Base-by-base conservation (phyloP, 2,113 vertebrate species). In the Patagioenas fasciata region DNA sequence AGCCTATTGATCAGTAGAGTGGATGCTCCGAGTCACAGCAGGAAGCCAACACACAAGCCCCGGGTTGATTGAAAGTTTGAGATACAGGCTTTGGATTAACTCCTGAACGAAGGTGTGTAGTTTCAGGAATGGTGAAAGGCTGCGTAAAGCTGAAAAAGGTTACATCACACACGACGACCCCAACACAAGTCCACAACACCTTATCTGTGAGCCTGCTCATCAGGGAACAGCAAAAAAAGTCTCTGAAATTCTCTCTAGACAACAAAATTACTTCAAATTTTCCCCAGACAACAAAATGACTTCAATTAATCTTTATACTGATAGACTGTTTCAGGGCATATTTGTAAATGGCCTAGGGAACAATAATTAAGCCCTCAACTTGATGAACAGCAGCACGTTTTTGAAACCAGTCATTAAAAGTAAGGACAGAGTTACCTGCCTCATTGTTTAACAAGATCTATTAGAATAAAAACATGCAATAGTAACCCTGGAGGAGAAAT, bases 331-430 rank as follows among this genome's bases (percentile, higher is more conserved):
- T 75, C 75, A 88, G 57, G 85, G 56, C 26, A 86, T 94, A 91
- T 95, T 95, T 93, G 73, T 80, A 67, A 97, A 89, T 92, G 89
- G 91, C 85, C 90, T 61, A 84, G 74, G 90, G 92, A 97, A 95
- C 71, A 71, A 95, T 94, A 97, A 98, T 97, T 97, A 91, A 97
- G 94, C 95, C 95, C 92, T 96, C 95, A 96, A 91, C 87, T 90
- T 93, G 92, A 97, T 94, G 93, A 98, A 92, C 70, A 83, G 88
- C 93, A 88, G 91, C 75, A 58, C 44, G 84, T 96, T 85, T 96
- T 91, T 28, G 32, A 95, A 95, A 91, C 64, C 61, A 91, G 56
- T 80, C 82, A 96, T 97, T 97, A 96, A 91, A 96, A 91, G 50
- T 84, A 96, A 92, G 94, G 74, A 53, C 85, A 88, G 69, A 93